A percentile compares a stretch with the other conserved stretches of the same genome.
Evolutionary conservation across 2,113 vertebrate genomes (phyloP).

Genomic region (Calyptomena viridis): DNA sequence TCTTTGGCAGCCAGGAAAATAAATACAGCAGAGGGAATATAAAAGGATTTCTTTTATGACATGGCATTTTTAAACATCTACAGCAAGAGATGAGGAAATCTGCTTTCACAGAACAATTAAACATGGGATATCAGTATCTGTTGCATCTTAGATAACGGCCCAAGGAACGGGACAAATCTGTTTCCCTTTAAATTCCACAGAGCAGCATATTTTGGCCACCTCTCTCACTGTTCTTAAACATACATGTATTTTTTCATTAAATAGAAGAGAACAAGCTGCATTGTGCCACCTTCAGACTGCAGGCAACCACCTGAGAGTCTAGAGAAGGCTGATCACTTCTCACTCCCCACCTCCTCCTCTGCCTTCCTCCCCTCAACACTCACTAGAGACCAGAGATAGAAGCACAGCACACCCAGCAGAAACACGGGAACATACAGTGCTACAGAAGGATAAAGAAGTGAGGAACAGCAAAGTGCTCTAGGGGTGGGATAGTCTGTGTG

Average conservation of each 20-base stretch:
- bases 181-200: neutral
- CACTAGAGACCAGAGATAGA: neutral
- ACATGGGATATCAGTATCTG: neutral
- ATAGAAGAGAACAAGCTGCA: neutral
- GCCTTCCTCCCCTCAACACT: neutral
- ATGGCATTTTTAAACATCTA: neutral
- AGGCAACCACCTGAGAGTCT: neutral
- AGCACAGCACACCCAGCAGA: neutral
- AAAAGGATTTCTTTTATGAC: neutral
- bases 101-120: neutral
- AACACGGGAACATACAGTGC: neutral
- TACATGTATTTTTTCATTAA: neutral
- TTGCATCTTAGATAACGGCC: neutral
- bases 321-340: neutral
- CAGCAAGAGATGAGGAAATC: neutral
- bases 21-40: neutral
- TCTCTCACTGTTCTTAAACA: neutral
- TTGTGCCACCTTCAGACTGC: neutral
- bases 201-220: neutral
- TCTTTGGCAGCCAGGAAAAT: neutral
- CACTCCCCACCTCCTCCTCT: neutral
- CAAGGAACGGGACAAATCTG: neutral
- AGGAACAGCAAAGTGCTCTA: neutral
- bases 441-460: neutral
- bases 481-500: neutral